Conservation (phyloP, 2,797 vertebrate genomes). For the Acipenser ruthenus region DNA sequence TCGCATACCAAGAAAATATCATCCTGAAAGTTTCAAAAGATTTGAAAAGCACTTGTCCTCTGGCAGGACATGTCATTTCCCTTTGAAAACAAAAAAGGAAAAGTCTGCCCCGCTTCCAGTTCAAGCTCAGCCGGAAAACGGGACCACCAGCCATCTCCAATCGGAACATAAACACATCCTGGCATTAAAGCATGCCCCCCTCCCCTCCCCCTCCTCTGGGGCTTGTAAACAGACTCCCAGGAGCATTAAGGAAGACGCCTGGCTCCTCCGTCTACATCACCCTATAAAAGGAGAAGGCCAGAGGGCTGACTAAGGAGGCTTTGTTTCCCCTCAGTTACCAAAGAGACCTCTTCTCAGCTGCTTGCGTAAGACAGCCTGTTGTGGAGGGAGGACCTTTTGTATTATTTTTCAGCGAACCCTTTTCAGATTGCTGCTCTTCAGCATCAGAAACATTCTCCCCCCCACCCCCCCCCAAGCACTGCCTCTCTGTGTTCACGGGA, state of each 20-base stretch:
- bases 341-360: conserved; percentile 51
- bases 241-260: conserved; percentile 45
- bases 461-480: neutral
- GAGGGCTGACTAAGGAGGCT: conserved; percentile 52
- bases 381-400: neutral
- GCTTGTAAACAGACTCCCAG: conserved; percentile 28
- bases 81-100: too few relatives aligned
- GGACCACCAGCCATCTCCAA: neutral
- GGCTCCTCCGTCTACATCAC: conserved; percentile 57
- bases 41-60: too few relatives aligned
- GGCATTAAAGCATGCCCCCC: conserved; percentile 16
- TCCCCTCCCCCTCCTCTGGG: conserved; percentile 11
- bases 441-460: neutral
- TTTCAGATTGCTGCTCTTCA: neutral
- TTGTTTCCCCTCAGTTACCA: conserved; percentile 62
- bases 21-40: too few relatives aligned
- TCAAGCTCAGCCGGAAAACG: neutral
- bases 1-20: neutral
- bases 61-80: too few relatives aligned
- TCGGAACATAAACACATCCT: neutral
- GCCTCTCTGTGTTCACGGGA: conserved; percentile 10
- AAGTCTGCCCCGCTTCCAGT: neutral
- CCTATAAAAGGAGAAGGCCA: conserved; percentile 42
- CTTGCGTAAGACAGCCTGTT: conserved; percentile 34
- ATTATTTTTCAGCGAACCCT: conserved; percentile 2